These are phyloP conservation scores for Geotrupes spiniger DNA, from an alignment of 2,888 invertebrate species.

Conservation along the genomic window DNA sequence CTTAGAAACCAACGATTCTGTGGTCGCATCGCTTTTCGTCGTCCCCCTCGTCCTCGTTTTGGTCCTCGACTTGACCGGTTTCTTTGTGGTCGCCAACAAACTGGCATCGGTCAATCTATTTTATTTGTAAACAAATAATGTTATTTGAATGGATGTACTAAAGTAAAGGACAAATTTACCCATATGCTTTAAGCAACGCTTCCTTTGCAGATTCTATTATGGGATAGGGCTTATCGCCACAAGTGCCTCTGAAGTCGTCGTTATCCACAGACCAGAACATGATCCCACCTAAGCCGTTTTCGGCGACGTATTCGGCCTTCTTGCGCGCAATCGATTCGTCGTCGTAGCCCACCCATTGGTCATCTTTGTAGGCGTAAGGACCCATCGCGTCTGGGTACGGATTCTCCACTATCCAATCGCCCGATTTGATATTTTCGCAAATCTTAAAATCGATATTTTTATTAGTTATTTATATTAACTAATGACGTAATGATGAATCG, in stretches of 20 bases:
- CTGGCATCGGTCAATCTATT: constrained; percentile 45
- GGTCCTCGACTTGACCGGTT: constrained; percentile 41
- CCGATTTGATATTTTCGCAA: constrained; percentile 74
- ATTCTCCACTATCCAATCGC: constrained; percentile 79
- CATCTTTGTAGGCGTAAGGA: constrained; percentile 81
- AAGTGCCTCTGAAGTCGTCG: constrained; percentile 90
- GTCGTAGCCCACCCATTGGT: constrained; percentile 94
- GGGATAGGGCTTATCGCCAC: constrained; percentile 83
- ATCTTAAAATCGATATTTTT: constrained; percentile 62
- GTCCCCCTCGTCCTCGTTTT: constrained; percentile 35
- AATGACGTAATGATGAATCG: too few relatives aligned
- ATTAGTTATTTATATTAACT: not conserved
- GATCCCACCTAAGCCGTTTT: constrained; percentile 82
- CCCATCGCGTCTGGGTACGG: constrained; percentile 82
- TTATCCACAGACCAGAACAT: constrained; percentile 95
- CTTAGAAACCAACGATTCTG: too few relatives aligned
- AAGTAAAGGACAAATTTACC: constrained; percentile 51
- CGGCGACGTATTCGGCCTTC: constrained; percentile 82
- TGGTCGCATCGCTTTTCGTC: constrained; percentile 31
- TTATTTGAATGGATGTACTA: not conserved
- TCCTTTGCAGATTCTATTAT: constrained; percentile 89
- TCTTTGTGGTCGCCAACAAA: constrained; percentile 42
- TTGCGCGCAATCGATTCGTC: constrained; percentile 78
- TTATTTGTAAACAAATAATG: constrained; percentile 5
- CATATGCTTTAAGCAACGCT: constrained; percentile 63